Conservation (phyloP, 1,140 invertebrate genomes). For the Coptotermes formosanus region DNA sequence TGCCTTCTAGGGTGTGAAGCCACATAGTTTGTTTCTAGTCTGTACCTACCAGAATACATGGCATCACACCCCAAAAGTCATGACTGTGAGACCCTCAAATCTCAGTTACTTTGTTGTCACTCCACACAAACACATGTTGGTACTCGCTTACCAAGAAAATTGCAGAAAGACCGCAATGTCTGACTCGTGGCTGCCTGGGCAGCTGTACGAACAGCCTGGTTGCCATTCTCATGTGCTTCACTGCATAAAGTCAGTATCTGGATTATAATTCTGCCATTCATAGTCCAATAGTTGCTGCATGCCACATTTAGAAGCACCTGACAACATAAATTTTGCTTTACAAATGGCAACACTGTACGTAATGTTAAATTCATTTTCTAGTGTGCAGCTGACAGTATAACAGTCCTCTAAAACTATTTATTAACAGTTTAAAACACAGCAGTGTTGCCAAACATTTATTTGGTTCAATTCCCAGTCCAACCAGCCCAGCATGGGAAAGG, state of each 20-base stretch:
- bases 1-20: no score
- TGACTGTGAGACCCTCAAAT: no score
- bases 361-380: not conserved
- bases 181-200: slow-evolving; percentile 80
- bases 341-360: no score
- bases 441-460: no score
- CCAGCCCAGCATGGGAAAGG: no score
- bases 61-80: no score
- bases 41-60: no score
- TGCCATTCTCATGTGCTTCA: slow-evolving; percentile 70
- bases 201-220: slow-evolving; percentile 74
- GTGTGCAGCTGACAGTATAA: not conserved
- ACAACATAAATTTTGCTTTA: slow-evolving; percentile 40
- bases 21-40: no score
- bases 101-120: no score
- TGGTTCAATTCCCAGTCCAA: no score
- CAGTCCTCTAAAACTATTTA: no score
- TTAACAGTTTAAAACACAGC: no score
- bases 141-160: slow-evolving; percentile 64
- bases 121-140: not conserved
- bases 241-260: slow-evolving; percentile 72
- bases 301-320: slow-evolving; percentile 79
- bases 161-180: slow-evolving; percentile 75
- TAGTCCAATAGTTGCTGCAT: slow-evolving; percentile 74
- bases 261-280: slow-evolving; percentile 79